Evolutionary conservation across 2,797 vertebrate species (phyloP).

Genomic region (Australoheros facetus): DNA sequence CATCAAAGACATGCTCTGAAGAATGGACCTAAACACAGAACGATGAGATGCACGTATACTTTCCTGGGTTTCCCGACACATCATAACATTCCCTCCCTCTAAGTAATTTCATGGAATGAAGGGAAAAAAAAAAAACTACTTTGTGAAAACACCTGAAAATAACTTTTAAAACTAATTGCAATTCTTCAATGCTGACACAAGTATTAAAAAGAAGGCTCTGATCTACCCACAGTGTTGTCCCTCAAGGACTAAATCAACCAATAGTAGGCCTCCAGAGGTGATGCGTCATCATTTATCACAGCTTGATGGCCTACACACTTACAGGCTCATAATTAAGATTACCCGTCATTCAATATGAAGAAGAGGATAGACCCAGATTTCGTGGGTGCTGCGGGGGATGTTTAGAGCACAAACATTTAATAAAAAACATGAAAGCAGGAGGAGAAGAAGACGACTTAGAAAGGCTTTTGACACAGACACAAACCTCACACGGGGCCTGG

Average conservation of each 20-base stretch:
- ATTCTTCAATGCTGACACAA: not conserved
- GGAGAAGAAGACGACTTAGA: accelerated
- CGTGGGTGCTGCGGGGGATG: not conserved
- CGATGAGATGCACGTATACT: accelerated
- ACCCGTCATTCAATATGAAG: not conserved
- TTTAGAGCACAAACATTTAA: not conserved
- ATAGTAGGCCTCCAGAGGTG: not conserved
- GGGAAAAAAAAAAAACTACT: too few relatives aligned
- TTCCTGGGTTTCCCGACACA: not conserved
- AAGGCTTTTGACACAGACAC: not conserved
- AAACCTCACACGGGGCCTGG: not conserved
- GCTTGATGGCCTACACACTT: conserved; percentile 1
- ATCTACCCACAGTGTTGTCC: not conserved
- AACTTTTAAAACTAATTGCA: not conserved
- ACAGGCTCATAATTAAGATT: not conserved
- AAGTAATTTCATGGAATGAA: not conserved
- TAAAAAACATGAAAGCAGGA: not conserved
- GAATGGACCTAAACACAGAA: not conserved
- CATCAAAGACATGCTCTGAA: not conserved
- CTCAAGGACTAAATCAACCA: not conserved
- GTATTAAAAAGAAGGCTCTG: not conserved
- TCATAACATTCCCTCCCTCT: not conserved
- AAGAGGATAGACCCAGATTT: not conserved
- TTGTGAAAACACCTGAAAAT: not conserved
- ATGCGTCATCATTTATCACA: not conserved